phyloP scores from a whole-genome alignment of 2,888 invertebrate species.

The Cheilosia grossa region DNA sequence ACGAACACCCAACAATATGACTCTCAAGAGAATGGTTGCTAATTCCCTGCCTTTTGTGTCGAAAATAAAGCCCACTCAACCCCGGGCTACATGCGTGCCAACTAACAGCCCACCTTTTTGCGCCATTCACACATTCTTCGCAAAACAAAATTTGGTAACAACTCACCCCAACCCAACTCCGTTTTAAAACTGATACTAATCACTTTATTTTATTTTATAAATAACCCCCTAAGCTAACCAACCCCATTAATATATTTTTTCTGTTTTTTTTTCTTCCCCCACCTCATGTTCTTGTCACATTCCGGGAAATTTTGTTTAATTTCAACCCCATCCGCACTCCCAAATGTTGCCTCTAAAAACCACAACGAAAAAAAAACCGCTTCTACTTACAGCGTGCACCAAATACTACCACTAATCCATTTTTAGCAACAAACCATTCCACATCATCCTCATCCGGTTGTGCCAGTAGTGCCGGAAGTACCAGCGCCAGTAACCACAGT shows the following conservation, averaged over 20 bases:
- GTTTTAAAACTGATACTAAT: constrained; percentile 40
- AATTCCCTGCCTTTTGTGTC: too few relatives aligned
- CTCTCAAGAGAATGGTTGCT: too few relatives aligned
- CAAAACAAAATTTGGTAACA: background rate
- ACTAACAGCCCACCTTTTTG: too few relatives aligned
- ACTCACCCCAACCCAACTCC: background rate
- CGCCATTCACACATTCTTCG: background rate
- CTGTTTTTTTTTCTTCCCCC: constrained; percentile 54
- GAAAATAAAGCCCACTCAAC: too few relatives aligned
- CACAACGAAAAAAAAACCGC: constrained; percentile 66
- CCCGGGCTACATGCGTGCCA: too few relatives aligned
- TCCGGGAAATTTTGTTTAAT: constrained; percentile 13
- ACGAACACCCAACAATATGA: too few relatives aligned
- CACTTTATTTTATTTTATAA: constrained; percentile 3
- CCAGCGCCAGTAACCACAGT: constrained; percentile 72
- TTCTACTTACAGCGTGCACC: constrained; percentile 79
- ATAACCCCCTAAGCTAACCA: constrained; percentile 39
- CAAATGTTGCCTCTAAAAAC: constrained; percentile 47
- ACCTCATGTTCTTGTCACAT: constrained; percentile 21
- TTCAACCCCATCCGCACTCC: constrained; percentile 24
- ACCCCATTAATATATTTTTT: constrained; percentile 51
- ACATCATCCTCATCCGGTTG: constrained; percentile 76
- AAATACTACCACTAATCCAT: constrained; percentile 81
- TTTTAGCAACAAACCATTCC: constrained; percentile 81
- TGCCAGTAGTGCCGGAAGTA: constrained; percentile 72